Conservation (phyloP, 2,797 vertebrate species). For the Paguma larvata region DNA sequence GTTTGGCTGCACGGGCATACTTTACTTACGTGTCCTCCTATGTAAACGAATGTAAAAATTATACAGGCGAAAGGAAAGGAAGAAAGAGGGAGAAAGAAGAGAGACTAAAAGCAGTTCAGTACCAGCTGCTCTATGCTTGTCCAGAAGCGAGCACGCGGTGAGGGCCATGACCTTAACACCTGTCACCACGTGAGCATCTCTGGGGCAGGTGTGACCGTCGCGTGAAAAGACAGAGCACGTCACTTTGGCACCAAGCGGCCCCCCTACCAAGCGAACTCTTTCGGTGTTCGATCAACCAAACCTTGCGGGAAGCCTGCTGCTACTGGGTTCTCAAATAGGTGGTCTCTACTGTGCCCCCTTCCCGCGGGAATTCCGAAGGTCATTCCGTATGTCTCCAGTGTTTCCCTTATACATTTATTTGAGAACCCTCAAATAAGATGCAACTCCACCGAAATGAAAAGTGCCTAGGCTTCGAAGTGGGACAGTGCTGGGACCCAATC, state of each 20-base stretch:
- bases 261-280: background rate
- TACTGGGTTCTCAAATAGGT: rapidly evolving
- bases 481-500: background rate
- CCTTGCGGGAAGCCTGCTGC: background rate
- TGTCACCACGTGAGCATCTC: background rate
- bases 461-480: background rate
- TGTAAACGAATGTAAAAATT: background rate
- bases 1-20: background rate
- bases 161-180: background rate
- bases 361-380: background rate
- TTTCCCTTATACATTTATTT: background rate
- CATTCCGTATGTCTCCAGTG: background rate
- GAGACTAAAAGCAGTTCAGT: too few relatives aligned
- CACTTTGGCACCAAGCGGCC: background rate
- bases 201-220: background rate
- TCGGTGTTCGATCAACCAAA: background rate
- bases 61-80: background rate
- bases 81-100: too few relatives aligned
- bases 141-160: background rate
- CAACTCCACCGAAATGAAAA: background rate
- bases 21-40: background rate
- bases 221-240: background rate
- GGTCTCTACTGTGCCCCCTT: background rate
- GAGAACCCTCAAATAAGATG: background rate
- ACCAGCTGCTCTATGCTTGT: rapidly evolving